Conservation (phyloP, 2,797 vertebrate species). For the Sphenopsis melanotis region DNA sequence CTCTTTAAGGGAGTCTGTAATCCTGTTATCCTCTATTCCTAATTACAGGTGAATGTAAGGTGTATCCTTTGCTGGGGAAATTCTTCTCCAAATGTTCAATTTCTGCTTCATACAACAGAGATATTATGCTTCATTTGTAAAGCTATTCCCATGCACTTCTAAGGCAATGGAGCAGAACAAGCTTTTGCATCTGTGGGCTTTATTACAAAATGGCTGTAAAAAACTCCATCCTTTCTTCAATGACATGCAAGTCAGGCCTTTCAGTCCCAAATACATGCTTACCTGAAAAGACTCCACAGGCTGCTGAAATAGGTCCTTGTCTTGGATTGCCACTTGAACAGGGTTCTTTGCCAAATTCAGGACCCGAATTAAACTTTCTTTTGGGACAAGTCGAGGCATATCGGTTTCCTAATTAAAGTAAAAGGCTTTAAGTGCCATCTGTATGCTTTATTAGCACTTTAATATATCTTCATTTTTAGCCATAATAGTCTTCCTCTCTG, state of each 20-base stretch:
- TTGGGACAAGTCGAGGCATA: constrained; percentile 72
- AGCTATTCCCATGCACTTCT: background rate
- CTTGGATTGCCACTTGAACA: constrained; percentile 70
- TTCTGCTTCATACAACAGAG: background rate
- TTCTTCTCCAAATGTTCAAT: background rate
- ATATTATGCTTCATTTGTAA: background rate
- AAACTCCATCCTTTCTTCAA: background rate
- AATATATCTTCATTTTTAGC: constrained; percentile 8
- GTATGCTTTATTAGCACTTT: constrained; percentile 34
- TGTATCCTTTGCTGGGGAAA: background rate
- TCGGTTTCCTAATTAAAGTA: constrained; percentile 77
- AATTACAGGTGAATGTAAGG: background rate
- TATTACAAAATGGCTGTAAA: background rate
- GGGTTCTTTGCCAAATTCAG: constrained; percentile 81
- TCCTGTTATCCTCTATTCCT: background rate
- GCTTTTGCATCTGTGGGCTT: background rate
- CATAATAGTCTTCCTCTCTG: constrained; percentile 18
- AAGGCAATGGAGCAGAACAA: background rate
- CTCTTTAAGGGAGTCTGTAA: background rate
- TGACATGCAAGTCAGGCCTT: background rate
- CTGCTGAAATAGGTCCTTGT: constrained; percentile 62
- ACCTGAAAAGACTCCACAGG: constrained; percentile 80
- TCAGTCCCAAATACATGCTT: background rate
- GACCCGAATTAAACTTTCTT: constrained; percentile 83
- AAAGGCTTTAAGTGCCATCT: constrained; percentile 55